Conservation (phyloP, 2,113 vertebrate genomes). For the Acrocephalus arundinaceus region DNA sequence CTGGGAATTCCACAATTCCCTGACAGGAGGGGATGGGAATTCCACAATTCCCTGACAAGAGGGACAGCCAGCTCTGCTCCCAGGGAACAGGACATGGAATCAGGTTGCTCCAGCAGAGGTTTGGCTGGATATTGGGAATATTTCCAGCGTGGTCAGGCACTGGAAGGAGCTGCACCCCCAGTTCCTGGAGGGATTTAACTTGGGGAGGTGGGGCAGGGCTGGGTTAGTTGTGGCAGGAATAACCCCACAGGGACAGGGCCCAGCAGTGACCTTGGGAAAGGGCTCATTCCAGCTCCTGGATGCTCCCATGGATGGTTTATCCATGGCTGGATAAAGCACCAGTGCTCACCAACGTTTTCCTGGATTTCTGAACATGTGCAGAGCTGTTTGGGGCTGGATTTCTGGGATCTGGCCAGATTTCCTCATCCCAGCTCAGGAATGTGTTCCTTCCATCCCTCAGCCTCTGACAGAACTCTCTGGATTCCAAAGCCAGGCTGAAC, state of each 20-base stretch:
- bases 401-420: background rate
- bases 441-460: background rate
- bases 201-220: too few species aligned
- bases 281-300: background rate
- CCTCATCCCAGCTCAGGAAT: background rate
- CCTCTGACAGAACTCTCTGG: background rate
- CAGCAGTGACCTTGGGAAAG: background rate
- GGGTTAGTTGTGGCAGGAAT: background rate
- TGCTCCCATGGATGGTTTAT: background rate
- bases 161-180: too few species aligned
- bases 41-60: too few species aligned
- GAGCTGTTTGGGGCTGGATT: background rate
- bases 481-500: background rate
- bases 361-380: fast-evolving
- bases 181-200: too few species aligned
- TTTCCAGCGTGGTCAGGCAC: too few species aligned
- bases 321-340: background rate
- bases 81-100: too few species aligned
- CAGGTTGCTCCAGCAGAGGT: too few species aligned
- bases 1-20: too few species aligned
- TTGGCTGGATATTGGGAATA: too few species aligned
- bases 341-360: background rate
- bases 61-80: too few species aligned
- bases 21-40: too few species aligned
- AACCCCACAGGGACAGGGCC: background rate